Conservation (phyloP, 2,888 invertebrate species). For the Gasteruption jaculator region DNA sequence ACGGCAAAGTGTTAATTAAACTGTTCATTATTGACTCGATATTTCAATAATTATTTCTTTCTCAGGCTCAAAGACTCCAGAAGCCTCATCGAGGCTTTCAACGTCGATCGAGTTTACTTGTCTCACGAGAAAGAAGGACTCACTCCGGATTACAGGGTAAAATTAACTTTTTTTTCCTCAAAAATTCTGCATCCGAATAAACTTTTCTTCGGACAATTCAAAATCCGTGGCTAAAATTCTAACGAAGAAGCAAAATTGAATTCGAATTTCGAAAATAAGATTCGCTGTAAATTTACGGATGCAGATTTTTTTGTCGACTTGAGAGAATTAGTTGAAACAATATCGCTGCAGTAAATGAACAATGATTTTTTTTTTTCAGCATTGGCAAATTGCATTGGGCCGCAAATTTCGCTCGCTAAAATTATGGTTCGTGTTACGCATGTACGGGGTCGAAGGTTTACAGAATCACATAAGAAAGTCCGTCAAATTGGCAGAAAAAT, state of each 20-base stretch:
- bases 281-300: no score
- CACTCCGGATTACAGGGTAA: conserved; percentile 61
- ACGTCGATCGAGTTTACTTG: conserved; percentile 86
- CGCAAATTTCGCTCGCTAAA: conserved; percentile 85
- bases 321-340: no score
- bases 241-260: neutral
- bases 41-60: conserved; percentile 8
- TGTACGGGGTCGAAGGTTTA: conserved; percentile 77
- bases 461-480: conserved; percentile 74
- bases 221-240: neutral
- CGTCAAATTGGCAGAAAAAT: conserved; percentile 70
- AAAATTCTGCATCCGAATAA: neutral
- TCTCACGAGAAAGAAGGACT: conserved; percentile 66
- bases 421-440: conserved; percentile 87
- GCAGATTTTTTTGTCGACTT: no score
- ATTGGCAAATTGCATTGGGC: conserved; percentile 85
- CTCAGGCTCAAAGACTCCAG: conserved; percentile 73
- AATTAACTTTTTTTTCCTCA: conserved; percentile 22
- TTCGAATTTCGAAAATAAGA: no score
- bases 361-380: conserved; percentile 59
- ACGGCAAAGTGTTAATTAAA: no score
- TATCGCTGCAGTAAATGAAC: no score
- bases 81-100: conserved; percentile 79
- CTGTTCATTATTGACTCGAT: no score
- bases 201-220: neutral